phyloP scores from a whole-genome alignment of 2,888 invertebrate genomes.

The Apocheima hispidaria region DNA sequence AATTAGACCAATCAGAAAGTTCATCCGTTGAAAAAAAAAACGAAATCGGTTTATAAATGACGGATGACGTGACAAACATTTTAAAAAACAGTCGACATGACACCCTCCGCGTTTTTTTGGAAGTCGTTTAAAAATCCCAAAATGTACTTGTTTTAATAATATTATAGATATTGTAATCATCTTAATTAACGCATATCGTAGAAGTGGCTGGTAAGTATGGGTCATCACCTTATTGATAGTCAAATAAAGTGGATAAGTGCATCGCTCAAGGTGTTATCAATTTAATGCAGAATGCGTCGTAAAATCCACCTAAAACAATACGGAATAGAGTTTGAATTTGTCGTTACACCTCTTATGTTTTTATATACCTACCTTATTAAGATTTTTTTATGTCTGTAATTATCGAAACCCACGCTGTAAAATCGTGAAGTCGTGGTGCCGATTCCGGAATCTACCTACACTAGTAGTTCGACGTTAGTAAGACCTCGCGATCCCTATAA shows the following conservation, averaged over 20 bases:
- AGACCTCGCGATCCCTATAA: no score
- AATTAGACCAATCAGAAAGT: no score
- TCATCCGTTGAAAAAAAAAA: no score
- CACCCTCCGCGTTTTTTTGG: no score
- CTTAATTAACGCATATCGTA: conserved; percentile 7
- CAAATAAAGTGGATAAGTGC: conserved; percentile 15
- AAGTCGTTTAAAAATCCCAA: no score
- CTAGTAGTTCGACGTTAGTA: no score
- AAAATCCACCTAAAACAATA: neutral
- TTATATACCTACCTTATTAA: conserved; percentile 1
- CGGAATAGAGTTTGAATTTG: neutral
- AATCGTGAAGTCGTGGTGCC: neutral
- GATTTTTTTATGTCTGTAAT: conserved; percentile 1
- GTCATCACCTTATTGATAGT: conserved; percentile 35
- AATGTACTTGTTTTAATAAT: neutral
- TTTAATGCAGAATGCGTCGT: neutral
- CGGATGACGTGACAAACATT: no score
- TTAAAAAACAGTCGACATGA: no score
- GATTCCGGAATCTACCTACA: neutral
- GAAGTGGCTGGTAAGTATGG: conserved; percentile 18
- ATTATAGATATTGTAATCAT: neutral
- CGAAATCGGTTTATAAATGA: no score
- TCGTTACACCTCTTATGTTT: neutral
- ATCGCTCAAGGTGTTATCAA: neutral
- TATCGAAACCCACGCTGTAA: conserved; percentile 8